These are phyloP conservation scores for Aspiorhynchus laticeps DNA, from an alignment of 2,113 vertebrate species.

Conservation along the genomic window DNA sequence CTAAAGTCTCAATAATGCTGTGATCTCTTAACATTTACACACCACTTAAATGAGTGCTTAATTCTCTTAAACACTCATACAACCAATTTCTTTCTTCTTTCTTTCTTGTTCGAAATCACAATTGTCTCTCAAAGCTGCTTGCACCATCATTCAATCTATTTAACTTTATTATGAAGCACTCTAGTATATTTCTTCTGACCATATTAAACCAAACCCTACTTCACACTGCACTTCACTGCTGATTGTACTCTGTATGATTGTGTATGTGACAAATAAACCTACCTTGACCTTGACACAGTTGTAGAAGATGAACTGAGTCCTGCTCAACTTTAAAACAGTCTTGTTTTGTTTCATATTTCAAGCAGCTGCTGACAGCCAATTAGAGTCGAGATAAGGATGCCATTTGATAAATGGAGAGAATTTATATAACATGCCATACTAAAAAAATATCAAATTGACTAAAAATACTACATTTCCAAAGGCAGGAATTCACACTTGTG, in stretches of 20 bases:
- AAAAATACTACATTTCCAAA: slow-evolving; percentile 45
- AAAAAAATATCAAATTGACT: slow-evolving; percentile 54
- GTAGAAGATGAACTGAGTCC: background rate
- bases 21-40: background rate
- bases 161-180: background rate
- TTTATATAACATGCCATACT: slow-evolving; percentile 49
- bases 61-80: background rate
- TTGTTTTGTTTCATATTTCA: slow-evolving; percentile 47
- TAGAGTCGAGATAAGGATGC: slow-evolving; percentile 32
- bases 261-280: no score
- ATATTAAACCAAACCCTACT: background rate
- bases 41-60: background rate
- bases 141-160: background rate
- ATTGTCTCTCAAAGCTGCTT: background rate
- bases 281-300: no score
- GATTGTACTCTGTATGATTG: no score
- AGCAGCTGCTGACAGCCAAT: slow-evolving; percentile 41
- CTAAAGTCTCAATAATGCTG: slow-evolving; percentile 7
- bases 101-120: no score
- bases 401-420: slow-evolving; percentile 44
- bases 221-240: no score
- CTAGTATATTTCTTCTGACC: slow-evolving; percentile 35
- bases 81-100: no score
- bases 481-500: slow-evolving; percentile 25
- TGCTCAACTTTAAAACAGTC: slow-evolving; percentile 38